Evolutionary conservation across 2,113 vertebrate species (phyloP), one percentile per base, ranked within the genome.

Genomic region (Bungarus multicinctus): DNA sequence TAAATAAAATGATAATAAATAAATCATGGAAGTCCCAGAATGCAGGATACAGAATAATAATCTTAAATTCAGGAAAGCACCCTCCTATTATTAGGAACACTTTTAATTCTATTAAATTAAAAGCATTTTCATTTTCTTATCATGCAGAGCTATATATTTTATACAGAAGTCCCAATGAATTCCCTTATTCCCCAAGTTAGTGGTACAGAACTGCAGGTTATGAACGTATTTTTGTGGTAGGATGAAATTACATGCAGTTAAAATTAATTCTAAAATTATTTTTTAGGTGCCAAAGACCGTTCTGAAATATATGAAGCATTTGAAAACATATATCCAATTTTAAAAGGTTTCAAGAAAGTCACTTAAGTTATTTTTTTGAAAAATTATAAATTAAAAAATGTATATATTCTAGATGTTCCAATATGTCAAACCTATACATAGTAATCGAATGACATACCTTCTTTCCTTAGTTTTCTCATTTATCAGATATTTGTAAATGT

Each of bases 321-420:
- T 96, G 98, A 99, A 97, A 99, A 99, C 96, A 99, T 99, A 96
- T 99, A 99, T 95, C 99, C 99, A 8, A 99, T 99, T 95, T 97
- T 99, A 87, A 99, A 98, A 95, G 98, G 98, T 58, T 99, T 99
- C 98, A 98, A 98, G 97, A 99, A 99, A 95, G 91, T 96, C 2
- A 94, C 94, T 1, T 96, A 96, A 93, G 5, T 0, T 4, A 0
- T 90, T n/a, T 91, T 20, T 14, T 18, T 34, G 50, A 95, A 10
- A 20, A 91, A 64, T 2, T 64, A 50, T 74, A 11, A 90, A 20
- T 91, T 93, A 50, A 50, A 52, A 52, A 12, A 11, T 94, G 88
- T 93, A n/a, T 8, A 8, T 14, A 27, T 64, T 5, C 34, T 3
- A 0, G 90, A 54, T 43, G 23, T 81, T 90, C 58, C 22, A n/a